These are phyloP conservation scores for Nesometra sesokonis DNA, from an alignment of 35 echinoderm and acorn worm species.

Conservation along the genomic window DNA sequence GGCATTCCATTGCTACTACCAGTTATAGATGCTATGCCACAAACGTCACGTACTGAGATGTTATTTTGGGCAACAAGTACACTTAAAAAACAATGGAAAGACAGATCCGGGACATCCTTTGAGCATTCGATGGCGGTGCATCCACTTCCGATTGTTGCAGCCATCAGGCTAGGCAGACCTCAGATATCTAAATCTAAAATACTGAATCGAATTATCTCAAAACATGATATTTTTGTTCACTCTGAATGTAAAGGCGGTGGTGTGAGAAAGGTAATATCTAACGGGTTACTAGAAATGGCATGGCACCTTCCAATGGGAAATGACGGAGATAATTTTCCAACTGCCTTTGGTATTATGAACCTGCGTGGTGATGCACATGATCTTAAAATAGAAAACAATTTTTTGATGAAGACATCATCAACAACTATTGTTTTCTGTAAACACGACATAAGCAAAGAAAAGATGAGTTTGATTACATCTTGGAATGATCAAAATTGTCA, in stretches of 20 bases:
- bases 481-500: neutral
- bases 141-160: neutral
- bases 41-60: neutral
- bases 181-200: neutral
- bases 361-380: neutral
- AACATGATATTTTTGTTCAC: conserved; percentile 1
- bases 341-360: neutral
- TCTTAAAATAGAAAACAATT: neutral
- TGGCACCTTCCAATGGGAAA: neutral
- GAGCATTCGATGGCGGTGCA: neutral
- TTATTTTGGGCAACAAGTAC: neutral
- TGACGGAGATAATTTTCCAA: neutral
- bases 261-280: neutral
- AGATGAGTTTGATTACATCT: neutral
- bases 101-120: neutral
- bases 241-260: neutral
- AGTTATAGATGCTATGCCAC: neutral
- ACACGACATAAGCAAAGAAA: neutral
- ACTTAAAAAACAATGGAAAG: neutral
- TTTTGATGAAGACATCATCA: neutral
- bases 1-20: neutral
- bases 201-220: neutral
- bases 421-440: neutral
- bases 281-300: neutral
- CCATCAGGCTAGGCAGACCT: neutral